A percentile compares a stretch with the other conserved stretches of the same genome.
phyloP scores from a whole-genome alignment of 2,888 invertebrate genomes.

The Portevinia maculata region DNA sequence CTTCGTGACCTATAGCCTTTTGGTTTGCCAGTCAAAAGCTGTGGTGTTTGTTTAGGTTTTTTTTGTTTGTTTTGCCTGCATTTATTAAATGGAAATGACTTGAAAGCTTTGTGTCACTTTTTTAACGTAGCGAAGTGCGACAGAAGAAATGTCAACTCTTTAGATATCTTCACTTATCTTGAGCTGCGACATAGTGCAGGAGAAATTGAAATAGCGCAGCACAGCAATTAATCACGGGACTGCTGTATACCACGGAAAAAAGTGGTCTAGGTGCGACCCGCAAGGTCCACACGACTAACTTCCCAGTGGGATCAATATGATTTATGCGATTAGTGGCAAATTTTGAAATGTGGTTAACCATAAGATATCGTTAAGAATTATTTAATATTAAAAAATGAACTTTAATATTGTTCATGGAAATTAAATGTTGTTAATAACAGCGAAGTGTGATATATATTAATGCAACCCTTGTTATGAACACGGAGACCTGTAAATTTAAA shows the following conservation, averaged over 20 bases:
- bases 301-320: too few species aligned
- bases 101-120: constrained; percentile 19
- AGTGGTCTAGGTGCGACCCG: too few species aligned
- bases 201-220: background rate
- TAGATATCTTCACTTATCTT: background rate
- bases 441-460: too few species aligned
- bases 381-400: too few species aligned
- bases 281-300: too few species aligned
- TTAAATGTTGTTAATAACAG: too few species aligned
- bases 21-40: constrained; percentile 35
- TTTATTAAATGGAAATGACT: constrained; percentile 38
- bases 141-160: constrained; percentile 16
- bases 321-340: too few species aligned
- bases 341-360: too few species aligned
- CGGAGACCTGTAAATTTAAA: too few species aligned
- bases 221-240: background rate
- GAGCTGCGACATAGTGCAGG: background rate
- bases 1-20: constrained; percentile 68
- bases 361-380: too few species aligned
- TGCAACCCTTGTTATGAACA: too few species aligned
- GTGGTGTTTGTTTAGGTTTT: background rate
- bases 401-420: too few species aligned
- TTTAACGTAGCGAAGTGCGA: constrained; percentile 25
- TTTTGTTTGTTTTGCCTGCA: constrained; percentile 5
- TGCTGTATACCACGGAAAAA: background rate